phyloP scores from a whole-genome alignment of 2,113 vertebrate genomes.

The Ardeotis arabs region DNA sequence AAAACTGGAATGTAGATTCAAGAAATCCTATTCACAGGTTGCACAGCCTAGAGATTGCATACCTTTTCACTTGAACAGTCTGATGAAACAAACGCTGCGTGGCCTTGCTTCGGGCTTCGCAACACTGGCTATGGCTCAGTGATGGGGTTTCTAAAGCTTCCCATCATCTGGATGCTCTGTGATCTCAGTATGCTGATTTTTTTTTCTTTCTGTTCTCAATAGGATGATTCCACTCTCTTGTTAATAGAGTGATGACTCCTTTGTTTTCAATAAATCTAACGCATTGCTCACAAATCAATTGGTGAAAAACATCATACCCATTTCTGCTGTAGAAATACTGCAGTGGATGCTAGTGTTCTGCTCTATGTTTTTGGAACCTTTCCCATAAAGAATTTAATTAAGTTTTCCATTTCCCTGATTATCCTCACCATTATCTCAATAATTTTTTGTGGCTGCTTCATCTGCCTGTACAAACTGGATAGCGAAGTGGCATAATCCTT shows the following conservation, averaged over 20 bases:
- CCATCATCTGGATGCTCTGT: background rate
- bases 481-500: background rate
- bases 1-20: background rate
- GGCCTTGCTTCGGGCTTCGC: background rate
- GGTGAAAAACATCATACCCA: background rate
- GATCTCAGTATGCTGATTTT: background rate
- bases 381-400: background rate
- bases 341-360: background rate
- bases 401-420: slow-evolving; percentile 11
- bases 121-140: background rate
- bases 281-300: background rate
- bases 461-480: background rate
- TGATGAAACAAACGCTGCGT: background rate
- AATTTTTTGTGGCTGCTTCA: background rate
- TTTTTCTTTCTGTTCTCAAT: background rate
- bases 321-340: background rate
- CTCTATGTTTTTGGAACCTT: background rate
- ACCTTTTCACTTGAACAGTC: background rate
- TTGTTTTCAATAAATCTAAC: background rate
- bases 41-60: background rate
- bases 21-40: background rate
- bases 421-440: background rate
- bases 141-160: background rate
- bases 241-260: background rate
- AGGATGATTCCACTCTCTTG: background rate